Conservation (phyloP, 2,113 vertebrate genomes). For the Pelvicachromis taeniatus region DNA sequence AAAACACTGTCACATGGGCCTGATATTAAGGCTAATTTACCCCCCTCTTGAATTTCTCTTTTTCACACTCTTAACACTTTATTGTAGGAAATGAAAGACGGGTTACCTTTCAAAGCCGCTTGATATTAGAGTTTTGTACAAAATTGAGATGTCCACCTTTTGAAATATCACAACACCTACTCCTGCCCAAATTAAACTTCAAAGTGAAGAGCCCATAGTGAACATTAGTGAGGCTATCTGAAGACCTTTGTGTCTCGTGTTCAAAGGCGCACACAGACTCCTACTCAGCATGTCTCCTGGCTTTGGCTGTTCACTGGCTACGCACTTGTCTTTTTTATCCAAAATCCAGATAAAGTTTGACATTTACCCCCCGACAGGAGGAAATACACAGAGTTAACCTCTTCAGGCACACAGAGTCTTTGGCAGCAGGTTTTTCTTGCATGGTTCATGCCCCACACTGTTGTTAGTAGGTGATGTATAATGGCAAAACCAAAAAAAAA, state of each 20-base stretch:
- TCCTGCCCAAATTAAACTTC: slow-evolving; percentile 35
- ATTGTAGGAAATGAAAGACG: slow-evolving; percentile 46
- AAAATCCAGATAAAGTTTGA: slow-evolving; percentile 31
- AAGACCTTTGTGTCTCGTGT: slow-evolving; percentile 28
- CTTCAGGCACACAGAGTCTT: background rate
- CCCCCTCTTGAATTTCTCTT: slow-evolving; percentile 40
- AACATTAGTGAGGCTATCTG: slow-evolving; percentile 5
- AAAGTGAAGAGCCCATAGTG: slow-evolving; percentile 14
- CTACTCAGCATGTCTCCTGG: background rate
- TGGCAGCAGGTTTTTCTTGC: background rate
- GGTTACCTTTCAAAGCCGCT: slow-evolving; percentile 33
- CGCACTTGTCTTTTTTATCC: slow-evolving; percentile 7
- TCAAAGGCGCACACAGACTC: slow-evolving; percentile 12
- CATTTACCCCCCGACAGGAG: background rate
- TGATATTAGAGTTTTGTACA: background rate
- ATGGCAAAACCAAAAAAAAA: background rate
- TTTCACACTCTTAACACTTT: slow-evolving; percentile 23
- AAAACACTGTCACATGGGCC: slow-evolving; percentile 67
- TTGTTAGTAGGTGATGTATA: background rate
- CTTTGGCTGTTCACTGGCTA: background rate
- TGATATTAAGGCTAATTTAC: slow-evolving; percentile 66
- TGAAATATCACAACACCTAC: slow-evolving; percentile 25
- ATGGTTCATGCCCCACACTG: background rate
- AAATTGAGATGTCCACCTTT: slow-evolving; percentile 41
- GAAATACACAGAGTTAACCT: background rate